Base-by-base conservation (phyloP, 2,888 invertebrate species). In the Chaetogeoica ovagalla region DNA sequence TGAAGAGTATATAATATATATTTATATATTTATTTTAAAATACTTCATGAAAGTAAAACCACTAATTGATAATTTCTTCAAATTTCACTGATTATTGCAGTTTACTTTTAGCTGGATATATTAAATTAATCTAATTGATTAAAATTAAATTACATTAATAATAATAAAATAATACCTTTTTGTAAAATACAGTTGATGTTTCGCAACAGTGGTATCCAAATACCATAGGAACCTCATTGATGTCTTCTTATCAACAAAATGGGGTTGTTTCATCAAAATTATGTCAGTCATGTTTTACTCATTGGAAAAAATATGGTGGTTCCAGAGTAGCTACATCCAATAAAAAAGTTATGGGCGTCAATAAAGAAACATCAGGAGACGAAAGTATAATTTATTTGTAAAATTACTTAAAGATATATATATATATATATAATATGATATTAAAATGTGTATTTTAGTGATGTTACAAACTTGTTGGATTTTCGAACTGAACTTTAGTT, bases 301-400 rank as follows among this genome's bases (percentile, higher is more conserved):
- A 97, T 87, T 99, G 98, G 98, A 98, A 98, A 87, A 97, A 97
- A 87, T 97, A 96, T 87, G 98, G 98, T 81, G 98, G 98, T 82
- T 91, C 99, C 74, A 97, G 96, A 89, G 91, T 92, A 84, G 88
- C 90, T n/a, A 90, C 89, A 60, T 88, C 89, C 83, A 87, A 88
- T 83, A 87, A 88, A 82, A 83, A 84, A 83, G 66, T 70, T 79
- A 84, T 9, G 83, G 84, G 37, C 85, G 84, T 11, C 82, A 82
- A 84, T n/a, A n/a, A n/a, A n/a, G n/a, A n/a, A n/a, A n/a, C n/a
- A 82, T 83, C 86, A 85, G 89, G 88, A 82, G 85, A 85, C 82
- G 85, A 84, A 85, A 70, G 77, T 79, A 65, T 48, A 13, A 48
- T 13, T 48, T 48, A 48, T 48, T 48, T 11, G 43, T 9, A 13